These are phyloP conservation scores for Nephrocerus scutellatus DNA, from an alignment of 2,888 invertebrate species.

Conservation along the genomic window DNA sequence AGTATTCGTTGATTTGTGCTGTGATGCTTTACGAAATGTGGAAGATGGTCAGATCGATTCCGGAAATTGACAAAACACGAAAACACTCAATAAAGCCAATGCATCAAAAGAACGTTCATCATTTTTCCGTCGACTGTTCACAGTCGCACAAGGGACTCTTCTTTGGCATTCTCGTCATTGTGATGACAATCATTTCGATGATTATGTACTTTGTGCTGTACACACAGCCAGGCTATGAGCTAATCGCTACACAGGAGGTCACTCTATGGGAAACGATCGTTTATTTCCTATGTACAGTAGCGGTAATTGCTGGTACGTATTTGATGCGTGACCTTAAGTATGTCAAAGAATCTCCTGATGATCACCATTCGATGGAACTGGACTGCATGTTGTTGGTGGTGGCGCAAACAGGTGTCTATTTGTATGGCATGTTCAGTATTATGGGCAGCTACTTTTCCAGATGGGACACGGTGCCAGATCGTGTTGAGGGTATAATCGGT, in stretches of 20 bases:
- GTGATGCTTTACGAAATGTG: constrained; percentile 86
- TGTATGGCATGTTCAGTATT: constrained; percentile 81
- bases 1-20: constrained; percentile 85
- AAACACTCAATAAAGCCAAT: constrained; percentile 41
- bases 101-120: constrained; percentile 50
- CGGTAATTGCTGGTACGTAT: constrained; percentile 55
- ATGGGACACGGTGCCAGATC: constrained; percentile 46
- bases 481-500: constrained; percentile 60
- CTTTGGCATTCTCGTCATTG: constrained; percentile 67
- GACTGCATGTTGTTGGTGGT: constrained; percentile 77
- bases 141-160: constrained; percentile 75
- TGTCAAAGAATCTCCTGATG: constrained; percentile 48
- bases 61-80: constrained; percentile 49
- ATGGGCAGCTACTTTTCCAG: constrained; percentile 53
- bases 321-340: constrained; percentile 65
- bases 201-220: constrained; percentile 86
- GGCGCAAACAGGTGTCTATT: constrained; percentile 81
- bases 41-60: constrained; percentile 67
- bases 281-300: constrained; percentile 60
- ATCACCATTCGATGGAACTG: constrained; percentile 51
- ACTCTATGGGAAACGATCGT: constrained; percentile 70
- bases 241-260: constrained; percentile 64
- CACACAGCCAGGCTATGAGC: constrained; percentile 55
- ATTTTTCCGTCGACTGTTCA: constrained; percentile 76
- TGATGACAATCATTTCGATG: constrained; percentile 75